phyloP scores from a whole-genome alignment of 2,797 vertebrate species.

The Macroramphosus scolopax region DNA sequence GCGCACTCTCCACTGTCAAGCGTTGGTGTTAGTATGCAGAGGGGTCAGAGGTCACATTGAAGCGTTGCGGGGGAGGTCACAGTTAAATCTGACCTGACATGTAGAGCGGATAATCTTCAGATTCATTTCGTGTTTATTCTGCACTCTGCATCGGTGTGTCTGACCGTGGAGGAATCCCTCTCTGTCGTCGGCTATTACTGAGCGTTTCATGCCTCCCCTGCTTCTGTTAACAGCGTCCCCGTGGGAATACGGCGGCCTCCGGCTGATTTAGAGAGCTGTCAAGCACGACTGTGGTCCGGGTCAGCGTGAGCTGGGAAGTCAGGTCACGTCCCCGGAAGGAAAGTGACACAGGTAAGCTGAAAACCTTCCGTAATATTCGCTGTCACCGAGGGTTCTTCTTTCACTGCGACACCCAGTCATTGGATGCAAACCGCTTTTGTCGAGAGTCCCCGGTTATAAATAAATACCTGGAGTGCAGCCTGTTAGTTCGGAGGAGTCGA shows the following conservation, averaged over 20 bases:
- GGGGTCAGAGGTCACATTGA: conserved; percentile 1
- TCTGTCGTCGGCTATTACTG: conserved; percentile 26
- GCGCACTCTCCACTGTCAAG: conserved; percentile 10
- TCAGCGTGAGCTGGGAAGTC: conserved; percentile 32
- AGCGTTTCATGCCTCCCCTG: conserved; percentile 23
- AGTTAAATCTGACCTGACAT: conserved; percentile 18
- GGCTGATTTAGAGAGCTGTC: conserved; percentile 39
- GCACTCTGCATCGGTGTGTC: conserved; percentile 7
- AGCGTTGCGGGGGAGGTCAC: conserved; percentile 22
- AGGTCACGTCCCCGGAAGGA: conserved; percentile 34
- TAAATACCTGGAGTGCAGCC: conserved; percentile 42
- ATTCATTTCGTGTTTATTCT: conserved; percentile 26
- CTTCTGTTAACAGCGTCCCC: conserved; percentile 50
- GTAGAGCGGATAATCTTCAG: conserved; percentile 12
- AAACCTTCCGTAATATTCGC: conserved; percentile 23
- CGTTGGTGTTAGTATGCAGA: conserved; percentile 11
- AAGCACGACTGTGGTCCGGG: conserved; percentile 35
- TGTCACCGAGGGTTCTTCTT: conserved; percentile 3
- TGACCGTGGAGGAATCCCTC: conserved; percentile 22
- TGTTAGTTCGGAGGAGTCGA: conserved; percentile 25
- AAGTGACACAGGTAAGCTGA: conserved; percentile 40
- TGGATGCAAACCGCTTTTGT: conserved; percentile 56
- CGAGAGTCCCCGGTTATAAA: conserved; percentile 44
- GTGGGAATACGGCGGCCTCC: conserved; percentile 41
- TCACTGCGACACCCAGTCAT: conserved; percentile 29